These are phyloP conservation scores for Smithornis capensis DNA, from an alignment of 2,113 vertebrate genomes.

Conservation along the genomic window DNA sequence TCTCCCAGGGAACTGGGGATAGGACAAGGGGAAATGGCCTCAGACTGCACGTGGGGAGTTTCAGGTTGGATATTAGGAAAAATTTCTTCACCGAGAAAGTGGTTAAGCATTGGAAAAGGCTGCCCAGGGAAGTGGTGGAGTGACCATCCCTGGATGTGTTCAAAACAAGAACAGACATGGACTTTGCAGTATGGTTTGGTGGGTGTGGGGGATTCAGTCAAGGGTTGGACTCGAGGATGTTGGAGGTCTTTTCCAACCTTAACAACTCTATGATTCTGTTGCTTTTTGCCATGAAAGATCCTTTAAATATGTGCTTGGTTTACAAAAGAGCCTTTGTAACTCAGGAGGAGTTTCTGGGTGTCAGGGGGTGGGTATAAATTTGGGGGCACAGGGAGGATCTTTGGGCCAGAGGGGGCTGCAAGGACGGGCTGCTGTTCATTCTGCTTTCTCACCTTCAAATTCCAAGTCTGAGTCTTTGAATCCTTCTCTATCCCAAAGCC, in stretches of 20 bases:
- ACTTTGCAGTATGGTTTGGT: not conserved
- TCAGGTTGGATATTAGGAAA: not conserved
- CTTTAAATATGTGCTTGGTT: not conserved
- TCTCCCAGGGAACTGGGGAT: not conserved
- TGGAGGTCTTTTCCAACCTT: not conserved
- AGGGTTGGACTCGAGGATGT: not conserved
- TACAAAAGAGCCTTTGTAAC: not conserved
- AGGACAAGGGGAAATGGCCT: not conserved
- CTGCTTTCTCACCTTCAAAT: not conserved
- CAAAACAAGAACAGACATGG: rapidly evolving
- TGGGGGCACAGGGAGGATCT: not conserved
- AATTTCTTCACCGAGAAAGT: not conserved
- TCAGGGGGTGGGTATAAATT: too few species aligned
- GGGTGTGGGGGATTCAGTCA: not conserved
- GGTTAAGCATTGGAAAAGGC: not conserved
- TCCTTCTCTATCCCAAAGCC: not conserved
- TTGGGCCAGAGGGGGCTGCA: not conserved
- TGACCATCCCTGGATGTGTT: not conserved
- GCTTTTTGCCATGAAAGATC: not conserved
- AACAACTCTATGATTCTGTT: not conserved
- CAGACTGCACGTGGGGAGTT: not conserved
- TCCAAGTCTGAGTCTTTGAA: not conserved
- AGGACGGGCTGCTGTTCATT: not conserved
- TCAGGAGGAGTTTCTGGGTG: not conserved
- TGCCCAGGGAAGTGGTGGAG: not conserved